A percentile compares a stretch with the other conserved stretches of the same genome.
Evolutionary conservation across 2,113 vertebrate genomes (phyloP).

Genomic region (Holacanthus passer): DNA sequence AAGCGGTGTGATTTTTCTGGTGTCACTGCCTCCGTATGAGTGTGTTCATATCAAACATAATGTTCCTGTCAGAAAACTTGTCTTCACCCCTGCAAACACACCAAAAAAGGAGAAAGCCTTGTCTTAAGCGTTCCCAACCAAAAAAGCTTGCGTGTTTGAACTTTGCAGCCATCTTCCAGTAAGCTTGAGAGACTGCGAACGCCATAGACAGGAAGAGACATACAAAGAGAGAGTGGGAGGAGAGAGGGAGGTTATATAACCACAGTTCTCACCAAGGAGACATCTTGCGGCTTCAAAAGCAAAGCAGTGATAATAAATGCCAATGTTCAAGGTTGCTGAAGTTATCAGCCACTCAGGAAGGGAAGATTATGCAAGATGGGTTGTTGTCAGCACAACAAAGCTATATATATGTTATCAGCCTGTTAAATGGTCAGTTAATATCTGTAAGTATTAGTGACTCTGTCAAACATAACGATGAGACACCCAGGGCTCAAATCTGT

Average conservation of each 20-base stretch:
- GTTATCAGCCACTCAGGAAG: slow-evolving; percentile 21
- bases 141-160: slow-evolving; percentile 31
- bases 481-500: not conserved
- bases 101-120: slow-evolving; percentile 40
- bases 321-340: slow-evolving; percentile 61
- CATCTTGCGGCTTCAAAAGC: slow-evolving; percentile 41
- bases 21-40: slow-evolving; percentile 21
- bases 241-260: slow-evolving; percentile 62
- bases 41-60: slow-evolving; percentile 42
- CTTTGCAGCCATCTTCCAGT: slow-evolving; percentile 43
- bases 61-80: slow-evolving; percentile 48
- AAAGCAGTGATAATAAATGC: slow-evolving; percentile 51
- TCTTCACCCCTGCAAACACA: slow-evolving; percentile 41
- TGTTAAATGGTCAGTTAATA: slow-evolving; percentile 27
- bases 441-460: not conserved
- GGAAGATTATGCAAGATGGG: slow-evolving; percentile 33
- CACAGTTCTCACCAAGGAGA: slow-evolving; percentile 61
- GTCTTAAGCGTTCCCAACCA: slow-evolving; percentile 24
- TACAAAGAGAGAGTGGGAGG: slow-evolving; percentile 53
- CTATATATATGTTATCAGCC: not conserved
- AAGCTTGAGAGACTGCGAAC: slow-evolving; percentile 31
- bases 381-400: slow-evolving; percentile 19
- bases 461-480: not conserved
- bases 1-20: slow-evolving; percentile 35
- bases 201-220: slow-evolving; percentile 49